Percentiles rank a stretch among this genome's conserved stretches.
Evolutionary conservation across 2,888 invertebrate species (phyloP).

Genomic region (Subacronicta megacephala): DNA sequence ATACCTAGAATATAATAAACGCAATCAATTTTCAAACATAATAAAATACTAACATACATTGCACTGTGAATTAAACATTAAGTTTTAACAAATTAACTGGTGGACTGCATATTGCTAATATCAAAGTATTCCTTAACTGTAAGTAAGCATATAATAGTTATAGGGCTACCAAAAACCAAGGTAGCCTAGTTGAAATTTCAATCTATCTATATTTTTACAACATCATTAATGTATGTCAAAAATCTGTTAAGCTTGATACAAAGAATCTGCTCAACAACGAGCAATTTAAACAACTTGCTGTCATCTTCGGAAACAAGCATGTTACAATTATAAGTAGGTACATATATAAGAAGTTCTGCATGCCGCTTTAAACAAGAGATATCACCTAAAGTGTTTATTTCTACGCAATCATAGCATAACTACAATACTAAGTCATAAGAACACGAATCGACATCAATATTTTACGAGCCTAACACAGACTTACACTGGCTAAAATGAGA

Average conservation of each 20-base stretch:
- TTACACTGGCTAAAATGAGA: constrained; percentile 80
- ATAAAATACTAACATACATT: constrained; percentile 34
- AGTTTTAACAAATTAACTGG: constrained; percentile 35
- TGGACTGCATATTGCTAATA: constrained; percentile 40
- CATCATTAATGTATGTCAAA: constrained; percentile 39
- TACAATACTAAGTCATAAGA: constrained; percentile 67
- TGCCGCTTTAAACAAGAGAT: neutral
- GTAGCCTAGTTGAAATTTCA: constrained; percentile 40
- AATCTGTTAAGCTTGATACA: neutral
- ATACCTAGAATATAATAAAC: neutral
- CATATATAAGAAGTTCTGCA: no score
- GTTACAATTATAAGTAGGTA: no score
- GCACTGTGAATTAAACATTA: constrained; percentile 33
- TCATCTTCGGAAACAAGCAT: no score
- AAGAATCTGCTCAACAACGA: no score
- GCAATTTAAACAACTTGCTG: no score
- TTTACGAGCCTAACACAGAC: constrained; percentile 77
- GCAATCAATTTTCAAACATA: constrained; percentile 35
- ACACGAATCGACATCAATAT: constrained; percentile 68
- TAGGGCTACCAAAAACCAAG: constrained; percentile 33
- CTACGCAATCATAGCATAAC: constrained; percentile 16
- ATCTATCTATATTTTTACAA: constrained; percentile 46
- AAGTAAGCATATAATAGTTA: constrained; percentile 43
- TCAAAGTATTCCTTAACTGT: constrained; percentile 40
- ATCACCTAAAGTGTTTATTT: constrained; percentile 4